These are phyloP conservation scores for Lamprologus tigripictilis DNA, from an alignment of 2,113 vertebrate species.

Conservation along the genomic window DNA sequence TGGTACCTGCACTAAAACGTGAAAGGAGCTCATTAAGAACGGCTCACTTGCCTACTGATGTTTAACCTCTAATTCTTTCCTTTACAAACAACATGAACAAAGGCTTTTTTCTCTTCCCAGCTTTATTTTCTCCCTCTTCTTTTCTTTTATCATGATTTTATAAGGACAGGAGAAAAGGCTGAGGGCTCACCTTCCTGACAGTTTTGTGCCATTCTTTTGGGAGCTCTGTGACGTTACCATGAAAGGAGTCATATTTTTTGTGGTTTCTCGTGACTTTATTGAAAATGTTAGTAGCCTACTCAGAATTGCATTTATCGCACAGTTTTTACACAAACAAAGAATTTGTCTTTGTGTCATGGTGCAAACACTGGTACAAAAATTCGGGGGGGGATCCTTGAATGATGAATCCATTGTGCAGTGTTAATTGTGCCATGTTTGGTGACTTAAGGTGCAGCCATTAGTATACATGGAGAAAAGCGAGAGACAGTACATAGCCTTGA, in stretches of 20 bases:
- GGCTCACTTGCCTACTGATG: not conserved
- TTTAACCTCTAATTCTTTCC: not conserved
- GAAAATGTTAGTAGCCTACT: not conserved
- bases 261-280: not conserved
- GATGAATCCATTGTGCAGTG: not conserved
- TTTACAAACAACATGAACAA: constrained; percentile 17
- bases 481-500: not conserved
- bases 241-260: not conserved
- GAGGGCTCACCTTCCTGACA: not conserved
- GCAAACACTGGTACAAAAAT: not conserved
- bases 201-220: not conserved
- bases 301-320: not conserved
- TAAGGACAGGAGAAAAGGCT: not conserved
- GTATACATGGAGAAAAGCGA: not conserved
- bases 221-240: not conserved
- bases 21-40: constrained; percentile 16
- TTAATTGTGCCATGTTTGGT: not conserved
- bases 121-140: not conserved
- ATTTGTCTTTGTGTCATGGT: not conserved
- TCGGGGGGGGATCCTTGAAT: fast-evolving
- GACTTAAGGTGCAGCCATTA: not conserved
- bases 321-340: not conserved
- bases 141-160: not conserved
- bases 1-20: constrained; percentile 44
- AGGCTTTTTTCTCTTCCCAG: not conserved